Evolutionary conservation across 1,140 invertebrate genomes (phyloP).

Genomic region (Metaphire vulgaris): DNA sequence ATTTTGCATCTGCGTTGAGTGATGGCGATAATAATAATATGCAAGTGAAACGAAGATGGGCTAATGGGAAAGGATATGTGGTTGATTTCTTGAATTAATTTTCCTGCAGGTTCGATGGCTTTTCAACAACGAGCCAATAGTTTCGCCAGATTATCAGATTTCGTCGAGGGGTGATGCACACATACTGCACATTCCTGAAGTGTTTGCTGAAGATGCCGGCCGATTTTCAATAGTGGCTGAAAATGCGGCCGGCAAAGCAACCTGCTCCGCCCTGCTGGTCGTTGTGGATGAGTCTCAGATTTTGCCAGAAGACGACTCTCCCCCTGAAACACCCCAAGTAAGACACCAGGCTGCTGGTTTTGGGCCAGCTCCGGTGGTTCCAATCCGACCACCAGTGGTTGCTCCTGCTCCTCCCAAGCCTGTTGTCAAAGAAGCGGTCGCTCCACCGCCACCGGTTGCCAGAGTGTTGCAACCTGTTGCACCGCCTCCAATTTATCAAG

Average conservation of each 20-base stretch:
- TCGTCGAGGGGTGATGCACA: slow-evolving; percentile 66
- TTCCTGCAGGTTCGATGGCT: slow-evolving; percentile 68
- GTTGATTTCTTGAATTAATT: too few relatives aligned
- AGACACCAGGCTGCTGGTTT: too few relatives aligned
- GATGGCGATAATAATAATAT: too few relatives aligned
- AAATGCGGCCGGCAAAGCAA: slow-evolving; percentile 54
- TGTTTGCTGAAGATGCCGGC: slow-evolving; percentile 49
- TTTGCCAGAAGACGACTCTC: slow-evolving; percentile 5
- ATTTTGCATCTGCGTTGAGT: too few relatives aligned
- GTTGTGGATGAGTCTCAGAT: slow-evolving; percentile 52
- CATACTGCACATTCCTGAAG: slow-evolving; percentile 57
- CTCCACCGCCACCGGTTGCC: too few relatives aligned
- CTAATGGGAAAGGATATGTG: too few relatives aligned
- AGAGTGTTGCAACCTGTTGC: too few relatives aligned
- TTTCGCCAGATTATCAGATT: slow-evolving; percentile 62
- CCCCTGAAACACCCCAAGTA: slow-evolving; percentile 17
- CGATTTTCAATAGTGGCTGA: slow-evolving; percentile 50
- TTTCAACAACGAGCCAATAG: slow-evolving; percentile 64
- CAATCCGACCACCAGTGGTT: not conserved
- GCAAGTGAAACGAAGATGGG: too few relatives aligned
- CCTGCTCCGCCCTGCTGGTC: slow-evolving; percentile 49
- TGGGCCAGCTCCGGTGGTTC: slow-evolving; percentile 7
- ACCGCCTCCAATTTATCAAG: slow-evolving; percentile 15
- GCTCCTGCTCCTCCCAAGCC: not conserved
- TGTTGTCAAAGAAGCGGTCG: not conserved